These are phyloP conservation scores for Drosophila pseudoobscura DNA, from an alignment of 1,140 invertebrate genomes.

Conservation along the genomic window DNA sequence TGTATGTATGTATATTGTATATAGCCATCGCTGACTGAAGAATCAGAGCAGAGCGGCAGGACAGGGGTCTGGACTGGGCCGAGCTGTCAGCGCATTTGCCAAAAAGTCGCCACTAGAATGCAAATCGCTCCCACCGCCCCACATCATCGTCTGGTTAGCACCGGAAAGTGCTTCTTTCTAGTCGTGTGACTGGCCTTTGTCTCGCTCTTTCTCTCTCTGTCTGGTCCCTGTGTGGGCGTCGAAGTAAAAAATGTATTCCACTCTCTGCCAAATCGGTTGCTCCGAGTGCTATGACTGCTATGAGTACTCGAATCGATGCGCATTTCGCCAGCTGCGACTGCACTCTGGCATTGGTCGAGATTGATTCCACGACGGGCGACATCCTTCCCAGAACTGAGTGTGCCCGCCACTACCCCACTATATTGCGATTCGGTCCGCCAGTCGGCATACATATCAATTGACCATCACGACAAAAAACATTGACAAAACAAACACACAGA, in stretches of 20 bases:
- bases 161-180: constrained; percentile 44
- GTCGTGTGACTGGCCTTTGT: constrained; percentile 63
- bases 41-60: constrained; percentile 16
- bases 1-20: constrained; percentile 15
- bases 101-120: constrained; percentile 34
- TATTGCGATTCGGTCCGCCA: constrained; percentile 30
- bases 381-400: constrained; percentile 28
- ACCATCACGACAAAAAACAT: constrained; percentile 68
- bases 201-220: background rate
- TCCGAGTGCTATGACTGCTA: constrained; percentile 16
- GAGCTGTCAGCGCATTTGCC: constrained; percentile 49
- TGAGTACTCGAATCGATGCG: constrained; percentile 21
- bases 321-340: constrained; percentile 32
- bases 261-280: constrained; percentile 37
- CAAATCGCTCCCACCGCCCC: constrained; percentile 39
- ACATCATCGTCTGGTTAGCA: constrained; percentile 43
- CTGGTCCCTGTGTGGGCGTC: constrained; percentile 20
- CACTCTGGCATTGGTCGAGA: constrained; percentile 44
- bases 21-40: constrained; percentile 5
- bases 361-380: constrained; percentile 17
- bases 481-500: constrained; percentile 29
- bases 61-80: constrained; percentile 41
- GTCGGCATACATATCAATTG: constrained; percentile 68
- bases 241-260: constrained; percentile 40
- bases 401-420: background rate